These are phyloP conservation scores for Pelagia noctiluca DNA, from an alignment of 30 jellyfish, hydroid and myxozoan species.

Conservation along the genomic window DNA sequence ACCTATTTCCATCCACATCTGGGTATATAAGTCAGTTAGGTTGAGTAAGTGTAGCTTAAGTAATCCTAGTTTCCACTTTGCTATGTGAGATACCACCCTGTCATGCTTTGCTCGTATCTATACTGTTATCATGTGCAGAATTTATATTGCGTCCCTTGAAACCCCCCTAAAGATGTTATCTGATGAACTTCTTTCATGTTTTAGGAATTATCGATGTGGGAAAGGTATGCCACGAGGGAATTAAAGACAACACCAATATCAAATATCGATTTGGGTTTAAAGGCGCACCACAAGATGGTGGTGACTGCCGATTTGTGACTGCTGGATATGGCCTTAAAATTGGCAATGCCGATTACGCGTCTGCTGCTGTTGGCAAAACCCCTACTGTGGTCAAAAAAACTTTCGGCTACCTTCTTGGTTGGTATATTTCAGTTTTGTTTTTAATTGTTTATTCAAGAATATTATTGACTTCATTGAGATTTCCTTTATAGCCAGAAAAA, in stretches of 20 bases:
- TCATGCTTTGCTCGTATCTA: too few species aligned
- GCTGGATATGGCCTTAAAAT: constrained; percentile 39
- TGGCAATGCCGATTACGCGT: not conserved
- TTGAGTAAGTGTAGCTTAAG: too few species aligned
- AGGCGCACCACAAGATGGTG: constrained; percentile 13
- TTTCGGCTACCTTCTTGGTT: constrained; percentile 45
- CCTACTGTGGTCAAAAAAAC: not conserved
- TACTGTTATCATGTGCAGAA: too few species aligned
- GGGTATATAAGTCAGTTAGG: too few species aligned
- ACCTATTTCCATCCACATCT: too few species aligned
- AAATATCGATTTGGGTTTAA: constrained; percentile 28
- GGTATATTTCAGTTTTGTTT: not conserved
- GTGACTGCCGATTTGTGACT: not conserved
- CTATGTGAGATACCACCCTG: too few species aligned
- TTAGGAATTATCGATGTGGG: not conserved
- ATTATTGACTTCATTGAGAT: too few species aligned
- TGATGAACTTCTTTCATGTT: too few species aligned
- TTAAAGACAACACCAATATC: not conserved
- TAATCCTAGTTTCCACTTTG: too few species aligned
- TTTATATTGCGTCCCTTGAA: too few species aligned
- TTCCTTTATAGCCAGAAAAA: too few species aligned
- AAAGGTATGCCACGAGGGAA: not conserved
- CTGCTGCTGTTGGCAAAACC: not conserved
- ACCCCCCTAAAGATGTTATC: too few species aligned
- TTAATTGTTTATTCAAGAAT: not conserved